phyloP scores from a whole-genome alignment of 2,888 invertebrate species.

The Galerucella nymphaeae region DNA sequence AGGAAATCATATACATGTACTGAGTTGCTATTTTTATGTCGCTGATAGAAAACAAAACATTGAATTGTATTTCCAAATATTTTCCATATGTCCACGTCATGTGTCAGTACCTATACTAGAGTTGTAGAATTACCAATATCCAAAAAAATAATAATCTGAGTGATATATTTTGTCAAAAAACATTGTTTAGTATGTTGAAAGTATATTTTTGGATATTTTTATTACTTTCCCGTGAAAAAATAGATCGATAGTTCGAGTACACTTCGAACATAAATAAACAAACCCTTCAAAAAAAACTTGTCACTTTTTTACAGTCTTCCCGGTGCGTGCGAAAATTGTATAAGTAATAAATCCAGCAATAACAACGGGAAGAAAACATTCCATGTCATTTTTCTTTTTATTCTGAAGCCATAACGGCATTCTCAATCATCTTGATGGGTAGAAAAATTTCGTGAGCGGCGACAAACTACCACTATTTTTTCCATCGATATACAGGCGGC shows the following conservation, averaged over 20 bases:
- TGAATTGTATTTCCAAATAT: too few species aligned
- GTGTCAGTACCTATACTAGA: too few species aligned
- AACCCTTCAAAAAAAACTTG: constrained; percentile 36
- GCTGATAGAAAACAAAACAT: too few species aligned
- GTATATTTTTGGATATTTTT: neutral
- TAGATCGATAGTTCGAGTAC: constrained; percentile 2
- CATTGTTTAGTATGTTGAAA: neutral
- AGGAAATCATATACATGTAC: too few species aligned
- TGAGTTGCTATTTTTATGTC: too few species aligned
- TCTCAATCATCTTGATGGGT: constrained; percentile 41
- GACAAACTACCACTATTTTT: constrained; percentile 44
- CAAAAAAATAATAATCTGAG: too few species aligned
- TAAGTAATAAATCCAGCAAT: constrained; percentile 30
- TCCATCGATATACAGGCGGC: constrained; percentile 45
- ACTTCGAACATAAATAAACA: constrained; percentile 11
- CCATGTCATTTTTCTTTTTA: constrained; percentile 26
- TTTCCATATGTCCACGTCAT: too few species aligned
- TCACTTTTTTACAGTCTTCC: constrained; percentile 32
- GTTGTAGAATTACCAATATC: too few species aligned
- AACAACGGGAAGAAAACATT: constrained; percentile 32
- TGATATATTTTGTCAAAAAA: neutral
- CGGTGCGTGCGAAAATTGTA: constrained; percentile 35
- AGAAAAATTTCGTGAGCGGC: constrained; percentile 40
- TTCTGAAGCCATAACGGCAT: constrained; percentile 29
- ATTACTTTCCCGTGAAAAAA: neutral